Base-by-base conservation (phyloP, 2,888 invertebrate genomes). In the Dimorphilus gyrociliatus region DNA sequence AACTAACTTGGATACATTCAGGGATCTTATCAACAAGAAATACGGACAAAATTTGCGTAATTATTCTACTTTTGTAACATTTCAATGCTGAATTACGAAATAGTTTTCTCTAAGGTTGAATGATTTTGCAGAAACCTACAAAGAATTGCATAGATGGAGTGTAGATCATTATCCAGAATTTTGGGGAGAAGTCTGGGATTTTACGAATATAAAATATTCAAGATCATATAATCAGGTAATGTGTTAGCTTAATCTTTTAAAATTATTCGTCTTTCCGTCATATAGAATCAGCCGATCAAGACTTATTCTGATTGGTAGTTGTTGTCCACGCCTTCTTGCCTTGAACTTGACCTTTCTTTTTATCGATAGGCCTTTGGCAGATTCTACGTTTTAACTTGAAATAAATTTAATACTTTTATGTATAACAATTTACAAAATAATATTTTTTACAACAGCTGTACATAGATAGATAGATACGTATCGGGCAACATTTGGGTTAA, bases 111-210 rank as follows among this genome's bases (percentile, higher is more conserved):
- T 13, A 15, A 10, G 33, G 13, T 8, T 4, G 2, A 10, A 17
- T 18, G 16, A 19, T 23, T 2, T 25, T 21, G 14, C 48, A 63
- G 63, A 50, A 23, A 47, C 51, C 16, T 69, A 69, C 38, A 45
- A 52, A 29, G 59, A 63, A 2, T 52, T 69, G 25, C 64, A 68
- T 44, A 40, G 52, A 14, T 69, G 68, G 67, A 64, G 66, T 6
- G 53, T 64, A 44, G 60, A 64, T 14, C 58, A 66, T 37, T 63
- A 64, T 38, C 38, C 53, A 15, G 47, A 57, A 25, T 69, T 69
- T 48, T 69, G 69, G 69, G 58, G 53, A 33, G 60, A 62, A 34
- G 47, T 68, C 23, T 64, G 63, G 55, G 39, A 54, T 13, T 66
- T 57, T 39, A 46, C 59, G 15, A 51, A 49, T 6, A 49, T 69